Conservation (phyloP, 2,888 invertebrate species). For the Tuberolachnus salignus region DNA sequence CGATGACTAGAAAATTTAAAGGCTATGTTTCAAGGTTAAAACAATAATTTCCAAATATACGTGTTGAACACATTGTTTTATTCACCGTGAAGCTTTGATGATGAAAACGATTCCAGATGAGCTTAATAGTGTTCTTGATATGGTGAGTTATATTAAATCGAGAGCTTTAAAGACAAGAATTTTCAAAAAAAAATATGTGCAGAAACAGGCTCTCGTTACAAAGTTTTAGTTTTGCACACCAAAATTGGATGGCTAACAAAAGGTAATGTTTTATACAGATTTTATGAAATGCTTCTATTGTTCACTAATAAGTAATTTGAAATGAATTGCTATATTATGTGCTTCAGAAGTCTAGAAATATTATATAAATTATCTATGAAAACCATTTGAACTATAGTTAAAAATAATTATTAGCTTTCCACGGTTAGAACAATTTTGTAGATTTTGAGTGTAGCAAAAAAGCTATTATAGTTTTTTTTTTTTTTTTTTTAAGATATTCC, state of each 20-base stretch:
- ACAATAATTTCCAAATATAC: conserved; percentile 25
- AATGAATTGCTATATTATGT: too few relatives aligned
- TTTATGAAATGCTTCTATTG: conserved; percentile 23
- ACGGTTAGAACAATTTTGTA: too few relatives aligned
- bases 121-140: conserved; percentile 27
- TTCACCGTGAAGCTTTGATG: conserved; percentile 32
- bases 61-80: conserved; percentile 23
- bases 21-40: conserved; percentile 56
- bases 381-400: too few relatives aligned
- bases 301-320: conserved; percentile 4
- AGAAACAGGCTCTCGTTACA: conserved; percentile 24
- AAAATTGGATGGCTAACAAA: conserved; percentile 20
- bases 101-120: conserved; percentile 15
- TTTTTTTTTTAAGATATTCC: too few relatives aligned
- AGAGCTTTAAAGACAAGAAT: conserved; percentile 32
- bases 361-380: too few relatives aligned
- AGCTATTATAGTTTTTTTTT: too few relatives aligned
- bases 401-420: too few relatives aligned
- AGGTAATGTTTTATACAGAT: conserved; percentile 21
- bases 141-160: conserved; percentile 38
- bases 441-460: too few relatives aligned
- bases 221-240: conserved; percentile 29
- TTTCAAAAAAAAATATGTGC: conserved; percentile 20
- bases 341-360: too few relatives aligned
- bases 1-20: conserved; percentile 58